Evolutionary conservation across 2,113 vertebrate species (phyloP).

Genomic region (Pao palembangensis): DNA sequence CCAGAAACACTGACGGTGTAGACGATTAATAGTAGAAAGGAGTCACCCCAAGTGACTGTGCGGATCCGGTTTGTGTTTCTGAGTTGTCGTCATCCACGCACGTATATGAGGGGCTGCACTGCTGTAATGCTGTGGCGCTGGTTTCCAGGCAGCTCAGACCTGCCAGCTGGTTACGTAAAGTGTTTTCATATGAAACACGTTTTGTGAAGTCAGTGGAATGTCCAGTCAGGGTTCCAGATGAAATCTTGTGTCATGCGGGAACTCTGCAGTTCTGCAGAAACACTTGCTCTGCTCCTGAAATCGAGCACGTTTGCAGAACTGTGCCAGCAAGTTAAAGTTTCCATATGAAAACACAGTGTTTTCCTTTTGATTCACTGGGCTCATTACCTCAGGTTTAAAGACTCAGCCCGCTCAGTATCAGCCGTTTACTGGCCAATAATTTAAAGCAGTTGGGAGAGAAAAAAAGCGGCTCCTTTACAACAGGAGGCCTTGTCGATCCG

Average conservation of each 20-base stretch:
- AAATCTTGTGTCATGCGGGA: constrained; percentile 62
- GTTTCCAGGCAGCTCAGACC: constrained; percentile 32
- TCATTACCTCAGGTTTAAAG: not conserved
- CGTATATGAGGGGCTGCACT: not conserved
- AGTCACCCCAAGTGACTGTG: too few relatives aligned
- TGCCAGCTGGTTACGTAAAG: constrained; percentile 68
- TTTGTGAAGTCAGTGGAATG: constrained; percentile 75
- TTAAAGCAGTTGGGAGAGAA: constrained; percentile 15
- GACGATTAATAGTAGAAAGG: too few relatives aligned
- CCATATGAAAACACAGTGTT: not conserved
- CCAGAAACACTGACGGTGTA: too few relatives aligned
- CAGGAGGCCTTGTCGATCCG: constrained; percentile 51
- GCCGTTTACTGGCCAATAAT: constrained; percentile 20
- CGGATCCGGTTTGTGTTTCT: too few relatives aligned
- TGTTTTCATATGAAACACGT: constrained; percentile 73
- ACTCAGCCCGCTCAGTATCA: constrained; percentile 8
- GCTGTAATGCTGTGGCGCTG: constrained; percentile 41
- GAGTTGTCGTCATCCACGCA: too few relatives aligned
- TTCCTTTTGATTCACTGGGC: constrained; percentile 2
- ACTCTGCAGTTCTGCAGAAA: constrained; percentile 58
- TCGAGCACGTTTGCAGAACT: constrained; percentile 12
- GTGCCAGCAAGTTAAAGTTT: constrained; percentile 44
- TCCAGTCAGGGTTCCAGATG: constrained; percentile 66
- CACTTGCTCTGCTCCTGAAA: constrained; percentile 44
- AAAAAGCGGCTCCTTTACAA: constrained; percentile 27